Conservation (phyloP, 1,140 invertebrate species). For the Plodia interpunctella region DNA sequence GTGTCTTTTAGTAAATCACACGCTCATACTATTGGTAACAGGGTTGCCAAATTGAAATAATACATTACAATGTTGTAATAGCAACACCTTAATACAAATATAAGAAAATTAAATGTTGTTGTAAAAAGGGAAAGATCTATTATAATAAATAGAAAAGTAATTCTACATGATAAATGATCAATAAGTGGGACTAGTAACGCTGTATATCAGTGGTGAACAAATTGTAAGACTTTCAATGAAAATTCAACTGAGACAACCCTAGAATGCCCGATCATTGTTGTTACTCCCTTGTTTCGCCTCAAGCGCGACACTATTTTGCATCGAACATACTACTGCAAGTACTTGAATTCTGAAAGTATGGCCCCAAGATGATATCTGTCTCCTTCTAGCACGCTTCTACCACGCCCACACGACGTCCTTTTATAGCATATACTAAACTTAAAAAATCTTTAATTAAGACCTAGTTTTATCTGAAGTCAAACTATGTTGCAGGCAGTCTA, state of each 20-base stretch:
- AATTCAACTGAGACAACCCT: constrained; percentile 19
- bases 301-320: constrained; percentile 26
- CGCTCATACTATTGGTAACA: constrained; percentile 27
- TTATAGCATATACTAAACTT: neutral
- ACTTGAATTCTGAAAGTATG: constrained; percentile 6
- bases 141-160: no score
- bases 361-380: constrained; percentile 1
- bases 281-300: constrained; percentile 26
- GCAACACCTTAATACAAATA: no score
- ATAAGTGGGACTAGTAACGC: no score
- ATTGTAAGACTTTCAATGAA: neutral
- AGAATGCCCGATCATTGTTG: constrained; percentile 25
- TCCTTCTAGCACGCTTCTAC: neutral
- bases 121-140: no score
- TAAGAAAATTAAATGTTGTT: no score
- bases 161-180: no score
- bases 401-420: neutral
- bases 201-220: no score
- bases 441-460: neutral
- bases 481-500: neutral
- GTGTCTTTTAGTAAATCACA: constrained; percentile 39
- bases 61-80: no score
- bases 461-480: neutral
- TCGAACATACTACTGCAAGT: constrained; percentile 14
- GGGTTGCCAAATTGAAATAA: constrained; percentile 15